A percentile compares a stretch with the other conserved stretches of the same genome.
These are phyloP conservation scores for Drosophila littoralis DNA, from an alignment of 1,140 invertebrate genomes.

Conservation along the genomic window DNA sequence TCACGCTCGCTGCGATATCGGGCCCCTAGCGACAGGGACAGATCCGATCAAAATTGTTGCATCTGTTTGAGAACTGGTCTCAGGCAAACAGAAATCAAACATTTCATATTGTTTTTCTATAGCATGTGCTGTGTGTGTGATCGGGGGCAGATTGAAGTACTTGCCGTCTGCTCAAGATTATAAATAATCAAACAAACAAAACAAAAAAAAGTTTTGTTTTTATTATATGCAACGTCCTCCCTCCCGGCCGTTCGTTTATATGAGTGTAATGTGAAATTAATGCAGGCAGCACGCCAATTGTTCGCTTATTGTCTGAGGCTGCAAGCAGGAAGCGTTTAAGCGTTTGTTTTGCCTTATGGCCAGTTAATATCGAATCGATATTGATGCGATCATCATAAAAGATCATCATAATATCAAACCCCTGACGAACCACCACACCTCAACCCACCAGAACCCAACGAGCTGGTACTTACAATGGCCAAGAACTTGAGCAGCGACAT, in stretches of 20 bases:
- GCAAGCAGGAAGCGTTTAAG: conserved; percentile 59
- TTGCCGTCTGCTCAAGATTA: conserved; percentile 52
- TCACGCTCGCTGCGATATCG: conserved; percentile 53
- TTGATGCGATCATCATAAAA: conserved; percentile 27
- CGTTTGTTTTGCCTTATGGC: conserved; percentile 15
- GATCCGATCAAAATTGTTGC: background rate
- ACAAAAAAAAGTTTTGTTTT: conserved; percentile 38
- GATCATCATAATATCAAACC: conserved; percentile 23
- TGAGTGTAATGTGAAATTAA: conserved; percentile 67
- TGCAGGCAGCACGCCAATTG: conserved; percentile 62
- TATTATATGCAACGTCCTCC: conserved; percentile 39
- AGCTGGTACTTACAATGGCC: conserved; percentile 87
- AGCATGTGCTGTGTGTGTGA: background rate
- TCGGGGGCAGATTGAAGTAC: background rate
- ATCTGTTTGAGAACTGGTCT: conserved; percentile 17
- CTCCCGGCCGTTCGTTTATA: background rate
- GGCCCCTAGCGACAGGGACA: conserved; percentile 14
- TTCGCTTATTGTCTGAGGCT: conserved; percentile 66
- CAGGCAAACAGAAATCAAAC: conserved; percentile 9
- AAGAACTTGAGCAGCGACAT: conserved; percentile 88
- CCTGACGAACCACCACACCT: background rate
- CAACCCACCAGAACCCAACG: background rate
- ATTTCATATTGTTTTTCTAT: conserved; percentile 17
- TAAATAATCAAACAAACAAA: conserved; percentile 66
- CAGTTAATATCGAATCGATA: conserved; percentile 29